A percentile compares a stretch with the other conserved stretches of the same genome.
These are phyloP conservation scores for Ochotona curzoniae DNA, from an alignment of 2,113 vertebrate species.

Conservation along the genomic window DNA sequence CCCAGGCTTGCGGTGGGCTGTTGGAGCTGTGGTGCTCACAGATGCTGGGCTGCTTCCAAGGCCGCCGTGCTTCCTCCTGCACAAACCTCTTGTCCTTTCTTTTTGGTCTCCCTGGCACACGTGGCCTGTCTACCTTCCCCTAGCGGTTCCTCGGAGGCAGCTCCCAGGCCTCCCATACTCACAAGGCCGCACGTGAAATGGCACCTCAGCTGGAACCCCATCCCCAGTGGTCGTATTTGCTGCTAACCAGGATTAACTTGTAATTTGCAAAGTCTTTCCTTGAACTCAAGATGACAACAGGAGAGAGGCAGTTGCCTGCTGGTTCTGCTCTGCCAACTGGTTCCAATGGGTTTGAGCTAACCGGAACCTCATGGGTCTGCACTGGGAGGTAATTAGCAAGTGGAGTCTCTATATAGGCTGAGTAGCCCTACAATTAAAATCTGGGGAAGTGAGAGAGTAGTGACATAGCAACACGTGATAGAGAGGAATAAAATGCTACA, in stretches of 20 bases:
- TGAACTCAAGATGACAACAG: constrained; percentile 36
- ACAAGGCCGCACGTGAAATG: constrained; percentile 30
- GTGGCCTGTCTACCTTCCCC: too few species aligned
- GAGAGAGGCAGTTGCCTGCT: constrained; percentile 33
- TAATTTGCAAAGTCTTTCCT: constrained; percentile 61
- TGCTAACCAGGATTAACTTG: constrained; percentile 49
- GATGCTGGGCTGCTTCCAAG: too few species aligned
- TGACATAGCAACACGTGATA: not conserved
- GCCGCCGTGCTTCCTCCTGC: too few species aligned
- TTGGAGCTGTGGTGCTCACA: too few species aligned
- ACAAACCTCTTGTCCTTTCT: too few species aligned
- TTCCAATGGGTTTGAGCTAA: constrained; percentile 10
- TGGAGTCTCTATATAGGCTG: not conserved
- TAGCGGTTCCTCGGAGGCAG: not conserved
- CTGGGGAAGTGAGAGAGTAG: not conserved
- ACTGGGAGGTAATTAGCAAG: not conserved
- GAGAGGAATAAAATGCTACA: not conserved
- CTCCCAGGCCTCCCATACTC: not conserved
- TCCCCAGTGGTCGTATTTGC: constrained; percentile 58
- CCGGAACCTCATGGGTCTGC: not conserved
- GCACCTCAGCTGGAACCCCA: constrained; percentile 36
- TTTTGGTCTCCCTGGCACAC: too few species aligned
- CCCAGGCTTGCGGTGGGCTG: too few species aligned
- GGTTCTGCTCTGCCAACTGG: constrained; percentile 52
- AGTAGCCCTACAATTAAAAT: not conserved